Percentiles rank a stretch among this genome's conserved stretches.
Conservation (phyloP, 1,140 invertebrate species). For the Procambarus clarkii region DNA sequence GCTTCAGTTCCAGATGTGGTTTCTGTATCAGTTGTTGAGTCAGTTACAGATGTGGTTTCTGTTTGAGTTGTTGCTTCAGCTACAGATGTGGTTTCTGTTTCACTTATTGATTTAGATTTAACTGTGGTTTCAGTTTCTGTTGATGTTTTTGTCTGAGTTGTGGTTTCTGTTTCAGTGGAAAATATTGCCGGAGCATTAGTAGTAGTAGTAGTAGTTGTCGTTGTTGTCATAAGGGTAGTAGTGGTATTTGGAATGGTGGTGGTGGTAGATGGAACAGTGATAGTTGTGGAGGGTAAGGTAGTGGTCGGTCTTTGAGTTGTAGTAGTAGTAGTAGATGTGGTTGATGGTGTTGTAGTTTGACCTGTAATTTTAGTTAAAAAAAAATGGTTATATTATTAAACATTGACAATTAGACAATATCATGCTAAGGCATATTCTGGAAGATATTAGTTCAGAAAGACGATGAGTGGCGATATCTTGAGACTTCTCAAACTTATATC, state of each 20-base stretch:
- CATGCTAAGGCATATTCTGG: not conserved
- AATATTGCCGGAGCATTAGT: not conserved
- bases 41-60: not conserved
- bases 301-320: not conserved
- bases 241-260: not conserved
- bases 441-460: not conserved
- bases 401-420: not conserved
- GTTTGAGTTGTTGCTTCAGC: constrained; percentile 3
- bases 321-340: constrained; percentile 14
- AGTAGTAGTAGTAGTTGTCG: constrained; percentile 18
- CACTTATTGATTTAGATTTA: not conserved
- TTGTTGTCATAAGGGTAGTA: not conserved
- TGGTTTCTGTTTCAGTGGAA: constrained; percentile 2
- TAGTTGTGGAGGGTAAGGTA: not conserved
- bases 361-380: constrained; percentile 20
- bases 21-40: not conserved
- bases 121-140: not conserved
- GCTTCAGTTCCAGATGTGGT: not conserved
- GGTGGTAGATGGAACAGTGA: not conserved
- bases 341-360: constrained; percentile 3
- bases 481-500: no score
- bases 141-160: not conserved
- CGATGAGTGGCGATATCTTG: no score
- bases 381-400: not conserved
- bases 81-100: constrained; percentile 22